Conservation (phyloP, 2,888 invertebrate genomes). For the Ophioninae sp. region DNA sequence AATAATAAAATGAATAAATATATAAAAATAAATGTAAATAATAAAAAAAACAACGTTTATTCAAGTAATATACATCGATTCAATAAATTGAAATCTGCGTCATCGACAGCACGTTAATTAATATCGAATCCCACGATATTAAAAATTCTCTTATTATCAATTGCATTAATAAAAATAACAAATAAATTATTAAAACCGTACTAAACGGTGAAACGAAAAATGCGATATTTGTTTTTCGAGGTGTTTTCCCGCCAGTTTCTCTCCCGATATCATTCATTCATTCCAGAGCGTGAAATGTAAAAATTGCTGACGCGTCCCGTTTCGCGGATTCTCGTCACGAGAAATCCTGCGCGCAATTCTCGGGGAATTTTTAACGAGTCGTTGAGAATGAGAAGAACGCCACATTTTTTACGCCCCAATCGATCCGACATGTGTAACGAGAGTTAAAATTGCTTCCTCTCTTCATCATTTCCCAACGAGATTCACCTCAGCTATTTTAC, state of each 20-base stretch:
- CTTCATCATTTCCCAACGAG: conserved; percentile 16
- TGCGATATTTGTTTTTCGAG: conserved; percentile 6
- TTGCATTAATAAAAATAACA: background rate
- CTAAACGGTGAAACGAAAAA: background rate
- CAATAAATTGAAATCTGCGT: no score
- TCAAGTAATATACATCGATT: no score
- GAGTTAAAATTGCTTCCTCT: conserved; percentile 14
- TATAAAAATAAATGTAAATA: no score
- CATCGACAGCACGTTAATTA: background rate
- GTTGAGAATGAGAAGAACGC: conserved; percentile 18
- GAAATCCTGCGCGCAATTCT: conserved; percentile 11
- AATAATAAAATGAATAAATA: no score
- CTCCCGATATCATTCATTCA: background rate
- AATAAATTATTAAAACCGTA: background rate
- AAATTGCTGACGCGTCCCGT: conserved; percentile 25
- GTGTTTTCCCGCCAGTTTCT: background rate
- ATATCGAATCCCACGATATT: background rate
- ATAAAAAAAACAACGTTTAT: no score
- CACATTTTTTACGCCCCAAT: conserved; percentile 42
- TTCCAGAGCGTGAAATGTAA: background rate
- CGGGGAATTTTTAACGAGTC: conserved; percentile 16
- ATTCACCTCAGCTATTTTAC: conserved; percentile 14
- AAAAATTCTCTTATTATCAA: background rate
- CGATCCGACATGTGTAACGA: conserved; percentile 26
- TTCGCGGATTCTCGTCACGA: background rate